phyloP scores from a whole-genome alignment of 92 coral and sea anemone genomes.

The Zoanthus sansibaricus region DNA sequence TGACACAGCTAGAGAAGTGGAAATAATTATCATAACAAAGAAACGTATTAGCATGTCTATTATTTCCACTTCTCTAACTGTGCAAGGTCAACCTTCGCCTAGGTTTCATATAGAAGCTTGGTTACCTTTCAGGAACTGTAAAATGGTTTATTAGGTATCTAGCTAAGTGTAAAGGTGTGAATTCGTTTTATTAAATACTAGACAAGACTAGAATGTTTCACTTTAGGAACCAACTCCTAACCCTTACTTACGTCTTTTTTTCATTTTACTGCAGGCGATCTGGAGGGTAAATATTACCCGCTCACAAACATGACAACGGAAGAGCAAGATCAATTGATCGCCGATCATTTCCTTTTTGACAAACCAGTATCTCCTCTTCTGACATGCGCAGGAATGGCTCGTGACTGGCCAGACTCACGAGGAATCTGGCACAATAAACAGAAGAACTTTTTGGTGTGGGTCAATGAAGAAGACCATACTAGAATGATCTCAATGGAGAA shows the following conservation, averaged over 20 bases:
- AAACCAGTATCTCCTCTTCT: conserved; percentile 98
- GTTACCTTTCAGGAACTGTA: too few species aligned
- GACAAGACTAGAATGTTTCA: too few species aligned
- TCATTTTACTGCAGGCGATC: conserved; percentile 71
- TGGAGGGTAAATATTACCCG: conserved; percentile 90
- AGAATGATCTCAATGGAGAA: conserved; percentile 96
- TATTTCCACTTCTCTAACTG: too few species aligned
- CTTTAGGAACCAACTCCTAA: neutral
- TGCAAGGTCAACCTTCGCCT: too few species aligned
- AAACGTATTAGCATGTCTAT: too few species aligned
- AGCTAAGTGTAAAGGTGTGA: too few species aligned
- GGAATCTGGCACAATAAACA: conserved; percentile 96
- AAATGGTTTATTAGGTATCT: too few species aligned
- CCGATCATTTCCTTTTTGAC: conserved; percentile 97
- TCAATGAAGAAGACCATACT: conserved; percentile 98
- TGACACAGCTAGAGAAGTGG: too few species aligned
- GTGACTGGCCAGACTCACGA: conserved; percentile 99
- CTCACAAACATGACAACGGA: conserved; percentile 84
- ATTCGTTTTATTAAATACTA: too few species aligned
- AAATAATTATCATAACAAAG: too few species aligned
- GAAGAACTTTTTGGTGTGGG: conserved; percentile 97
- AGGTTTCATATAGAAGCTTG: too few species aligned
- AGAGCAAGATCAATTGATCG: conserved; percentile 93
- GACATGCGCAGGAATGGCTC: conserved; percentile 99
- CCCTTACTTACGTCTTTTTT: neutral